Conservation (phyloP, 2,888 invertebrate species). For the Acanthosepion lycidas region DNA sequence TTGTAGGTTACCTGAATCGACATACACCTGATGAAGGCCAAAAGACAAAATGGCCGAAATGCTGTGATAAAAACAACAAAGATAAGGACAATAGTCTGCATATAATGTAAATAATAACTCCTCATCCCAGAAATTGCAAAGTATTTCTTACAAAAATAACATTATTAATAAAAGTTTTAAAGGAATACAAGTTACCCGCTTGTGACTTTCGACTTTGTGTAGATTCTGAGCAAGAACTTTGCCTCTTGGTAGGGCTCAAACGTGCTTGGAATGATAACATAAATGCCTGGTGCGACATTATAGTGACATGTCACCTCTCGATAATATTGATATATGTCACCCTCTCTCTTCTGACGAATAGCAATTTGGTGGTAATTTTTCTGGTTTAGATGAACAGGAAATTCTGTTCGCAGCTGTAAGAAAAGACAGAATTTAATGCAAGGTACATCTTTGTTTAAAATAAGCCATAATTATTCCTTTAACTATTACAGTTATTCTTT, state of each 20-base stretch:
- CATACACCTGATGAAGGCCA: too few species aligned
- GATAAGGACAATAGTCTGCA: too few species aligned
- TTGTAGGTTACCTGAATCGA: too few species aligned
- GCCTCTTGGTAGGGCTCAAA: slow-evolving; percentile 96
- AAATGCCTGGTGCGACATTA: slow-evolving; percentile 91
- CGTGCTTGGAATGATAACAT: slow-evolving; percentile 95
- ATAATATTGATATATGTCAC: slow-evolving; percentile 77
- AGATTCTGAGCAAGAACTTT: slow-evolving; percentile 93
- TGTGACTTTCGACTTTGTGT: slow-evolving; percentile 83
- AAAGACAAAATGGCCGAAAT: too few species aligned
- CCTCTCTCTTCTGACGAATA: slow-evolving; percentile 56
- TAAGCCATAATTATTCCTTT: too few species aligned
- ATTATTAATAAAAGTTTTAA: neutral
- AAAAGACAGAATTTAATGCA: neutral
- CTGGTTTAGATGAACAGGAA: slow-evolving; percentile 56
- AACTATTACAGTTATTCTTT: too few species aligned
- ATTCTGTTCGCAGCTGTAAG: slow-evolving; percentile 55
- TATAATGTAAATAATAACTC: too few species aligned
- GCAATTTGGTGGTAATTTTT: slow-evolving; percentile 61
- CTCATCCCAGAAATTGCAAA: too few species aligned
- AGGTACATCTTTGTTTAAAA: too few species aligned
- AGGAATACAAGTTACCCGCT: slow-evolving; percentile 60
- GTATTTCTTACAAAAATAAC: too few species aligned
- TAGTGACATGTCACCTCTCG: slow-evolving; percentile 93
- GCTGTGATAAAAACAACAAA: too few species aligned